phyloP scores from a whole-genome alignment of 1,140 invertebrate genomes.

The Episyrphus balteatus region DNA sequence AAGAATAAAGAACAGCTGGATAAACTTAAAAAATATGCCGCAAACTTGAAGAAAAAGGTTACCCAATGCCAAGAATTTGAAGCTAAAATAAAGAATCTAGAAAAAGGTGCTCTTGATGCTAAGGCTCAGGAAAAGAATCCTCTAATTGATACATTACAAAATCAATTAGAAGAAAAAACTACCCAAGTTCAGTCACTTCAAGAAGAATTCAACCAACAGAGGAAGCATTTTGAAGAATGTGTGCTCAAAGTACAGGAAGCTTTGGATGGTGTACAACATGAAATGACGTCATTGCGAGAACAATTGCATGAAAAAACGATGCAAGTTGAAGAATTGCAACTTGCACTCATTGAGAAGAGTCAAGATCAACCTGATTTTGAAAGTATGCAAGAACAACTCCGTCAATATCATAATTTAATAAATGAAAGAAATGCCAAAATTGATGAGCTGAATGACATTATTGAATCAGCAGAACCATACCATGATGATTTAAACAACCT shows the following conservation, averaged over 20 bases:
- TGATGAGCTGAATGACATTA: neutral
- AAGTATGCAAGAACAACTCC: too few relatives aligned
- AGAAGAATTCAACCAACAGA: too few relatives aligned
- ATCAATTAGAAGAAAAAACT: constrained; percentile 8
- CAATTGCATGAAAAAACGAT: neutral
- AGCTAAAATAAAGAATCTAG: constrained; percentile 35
- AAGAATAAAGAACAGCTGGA: constrained; percentile 44
- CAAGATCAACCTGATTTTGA: too few relatives aligned
- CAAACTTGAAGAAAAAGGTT: constrained; percentile 61
- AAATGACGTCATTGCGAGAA: neutral
- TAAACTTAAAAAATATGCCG: constrained; percentile 65
- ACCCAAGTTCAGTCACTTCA: neutral
- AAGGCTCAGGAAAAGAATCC: neutral
- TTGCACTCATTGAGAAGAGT: too few relatives aligned
- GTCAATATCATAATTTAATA: neutral
- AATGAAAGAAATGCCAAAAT: neutral
- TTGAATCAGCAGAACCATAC: neutral
- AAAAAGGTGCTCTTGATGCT: neutral
- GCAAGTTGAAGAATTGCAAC: too few relatives aligned
- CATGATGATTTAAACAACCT: neutral
- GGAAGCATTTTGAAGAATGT: neutral
- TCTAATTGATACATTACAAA: neutral
- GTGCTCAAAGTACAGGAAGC: neutral
- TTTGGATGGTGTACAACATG: neutral
- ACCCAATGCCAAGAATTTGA: constrained; percentile 52